phyloP scores from a whole-genome alignment of 1,140 invertebrate species.

The Drosophila kepulauana region DNA sequence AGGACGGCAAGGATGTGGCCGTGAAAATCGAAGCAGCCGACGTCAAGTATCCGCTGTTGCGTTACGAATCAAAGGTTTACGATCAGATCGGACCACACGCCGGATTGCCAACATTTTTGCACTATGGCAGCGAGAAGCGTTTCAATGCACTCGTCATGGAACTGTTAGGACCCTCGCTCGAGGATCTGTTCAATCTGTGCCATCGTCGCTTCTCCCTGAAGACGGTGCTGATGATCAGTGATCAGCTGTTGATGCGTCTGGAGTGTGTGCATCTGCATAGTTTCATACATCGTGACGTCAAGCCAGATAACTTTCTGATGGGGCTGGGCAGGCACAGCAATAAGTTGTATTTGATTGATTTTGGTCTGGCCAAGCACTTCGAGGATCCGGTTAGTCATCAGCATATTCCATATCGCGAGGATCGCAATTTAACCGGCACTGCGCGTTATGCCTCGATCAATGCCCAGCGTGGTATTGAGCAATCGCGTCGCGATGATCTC shows the following conservation, averaged over 20 bases:
- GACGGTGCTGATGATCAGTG: conserved; percentile 98
- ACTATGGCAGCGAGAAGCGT: conserved; percentile 98
- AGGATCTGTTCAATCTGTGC: conserved; percentile 99
- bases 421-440: conserved; percentile 98
- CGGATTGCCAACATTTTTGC: conserved; percentile 97
- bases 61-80: conserved; percentile 99
- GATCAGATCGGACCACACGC: conserved; percentile 96
- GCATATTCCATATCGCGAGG: conserved; percentile 99
- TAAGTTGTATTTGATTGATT: conserved; percentile 99
- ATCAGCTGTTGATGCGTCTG: conserved; percentile 98
- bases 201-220: conserved; percentile 97
- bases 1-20: conserved; percentile 98
- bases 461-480: conserved; percentile 92
- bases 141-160: conserved; percentile 99
- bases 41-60: conserved; percentile 98
- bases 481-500: conserved; percentile 95
- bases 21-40: conserved; percentile 99
- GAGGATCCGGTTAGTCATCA: conserved; percentile 94
- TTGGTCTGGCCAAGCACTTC: conserved; percentile 99
- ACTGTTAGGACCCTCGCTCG: conserved; percentile 97
- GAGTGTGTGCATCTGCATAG: conserved; percentile 98
- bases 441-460: conserved; percentile 92
- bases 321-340: conserved; percentile 97
- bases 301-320: conserved; percentile 99
- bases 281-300: conserved; percentile 99